Evolutionary conservation across 1,140 invertebrate genomes (phyloP), one percentile per base, ranked within the genome.

Genomic region (silkworm (Bombyx mori)): DNA sequence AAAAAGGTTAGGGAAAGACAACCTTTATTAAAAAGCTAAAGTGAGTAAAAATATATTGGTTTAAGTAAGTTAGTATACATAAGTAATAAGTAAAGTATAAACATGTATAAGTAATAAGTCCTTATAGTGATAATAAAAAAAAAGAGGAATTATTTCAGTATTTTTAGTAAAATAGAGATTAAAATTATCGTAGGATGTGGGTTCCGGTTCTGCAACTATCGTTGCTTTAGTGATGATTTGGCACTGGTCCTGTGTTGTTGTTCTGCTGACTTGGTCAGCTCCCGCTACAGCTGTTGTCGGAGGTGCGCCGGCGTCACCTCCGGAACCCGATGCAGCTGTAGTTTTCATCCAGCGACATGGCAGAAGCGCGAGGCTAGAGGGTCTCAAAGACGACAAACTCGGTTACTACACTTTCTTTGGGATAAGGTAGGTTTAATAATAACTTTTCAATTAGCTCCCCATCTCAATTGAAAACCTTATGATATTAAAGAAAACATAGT

Each of bases 311-410:
- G 90, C 91, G 1, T 84, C 88, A 4, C 66, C 86, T 0, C 91
- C 91, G 0, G 90, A 91, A 44, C 84, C 86, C 43, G 91, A 92
- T 62, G 90, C 91, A 47, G 91, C 91, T 0, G 88, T 90, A 7
- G 89, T 92, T 6, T 92, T 89, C 70, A 81, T 90, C 0, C 84
- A 89, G 56, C 86, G 88, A 69, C 80, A 88, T 56, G 88, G 89
- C 10, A 74, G 77, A 59, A 83, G 90, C 59, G 89, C 90, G 2
- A 76, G 89, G 54, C 69, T 91, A 22, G 81, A 88, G 58, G 90
- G 91, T 10, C 68, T 82, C 42, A 83, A 79, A 62, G 69, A 85
- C 57, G 70, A 79, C 42, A 57, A 12, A 10, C 62, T 71, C 5
- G 82, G 80, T 60, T 87, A 85, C 59, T 87, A 85, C 52, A 76